Conservation (phyloP, 2,888 invertebrate species). For the Junonia oenone region DNA sequence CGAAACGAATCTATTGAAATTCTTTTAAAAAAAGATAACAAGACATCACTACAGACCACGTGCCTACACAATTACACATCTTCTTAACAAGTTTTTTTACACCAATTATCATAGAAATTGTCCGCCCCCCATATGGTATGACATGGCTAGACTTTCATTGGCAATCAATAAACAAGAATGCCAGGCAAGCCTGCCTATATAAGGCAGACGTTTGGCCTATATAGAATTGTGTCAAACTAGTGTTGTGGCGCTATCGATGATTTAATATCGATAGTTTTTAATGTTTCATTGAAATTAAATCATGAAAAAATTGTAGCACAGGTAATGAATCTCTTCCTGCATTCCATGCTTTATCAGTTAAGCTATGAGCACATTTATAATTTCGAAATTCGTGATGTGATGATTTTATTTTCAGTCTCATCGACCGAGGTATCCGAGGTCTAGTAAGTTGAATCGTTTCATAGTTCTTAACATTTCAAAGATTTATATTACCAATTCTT, state of each 20-base stretch:
- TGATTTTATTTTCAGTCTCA: too few relatives aligned
- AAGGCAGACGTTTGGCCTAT: conserved; percentile 24
- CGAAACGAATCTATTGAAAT: background rate
- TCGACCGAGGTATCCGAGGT: too few relatives aligned
- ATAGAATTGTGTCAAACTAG: conserved; percentile 26
- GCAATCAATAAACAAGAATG: conserved; percentile 41
- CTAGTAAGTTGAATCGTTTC: too few relatives aligned
- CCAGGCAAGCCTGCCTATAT: conserved; percentile 31
- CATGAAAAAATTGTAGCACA: too few relatives aligned
- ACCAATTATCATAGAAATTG: conserved; percentile 28
- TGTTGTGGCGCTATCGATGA: conserved; percentile 11
- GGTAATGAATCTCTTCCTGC: too few relatives aligned
- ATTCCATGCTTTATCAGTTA: too few relatives aligned
- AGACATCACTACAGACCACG: background rate
- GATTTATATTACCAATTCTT: too few relatives aligned
- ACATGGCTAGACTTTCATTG: conserved; percentile 36
- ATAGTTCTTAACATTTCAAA: too few relatives aligned
- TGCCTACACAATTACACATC: background rate
- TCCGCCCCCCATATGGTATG: conserved; percentile 14
- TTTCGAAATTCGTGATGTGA: too few relatives aligned
- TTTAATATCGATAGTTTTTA: background rate
- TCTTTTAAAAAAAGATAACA: background rate
- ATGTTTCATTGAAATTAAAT: too few relatives aligned
- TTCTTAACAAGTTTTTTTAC: conserved; percentile 14
- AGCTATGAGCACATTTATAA: too few relatives aligned